Evolutionary conservation across 2,113 vertebrate species (phyloP).

Genomic region (Copsychus sechellarum): DNA sequence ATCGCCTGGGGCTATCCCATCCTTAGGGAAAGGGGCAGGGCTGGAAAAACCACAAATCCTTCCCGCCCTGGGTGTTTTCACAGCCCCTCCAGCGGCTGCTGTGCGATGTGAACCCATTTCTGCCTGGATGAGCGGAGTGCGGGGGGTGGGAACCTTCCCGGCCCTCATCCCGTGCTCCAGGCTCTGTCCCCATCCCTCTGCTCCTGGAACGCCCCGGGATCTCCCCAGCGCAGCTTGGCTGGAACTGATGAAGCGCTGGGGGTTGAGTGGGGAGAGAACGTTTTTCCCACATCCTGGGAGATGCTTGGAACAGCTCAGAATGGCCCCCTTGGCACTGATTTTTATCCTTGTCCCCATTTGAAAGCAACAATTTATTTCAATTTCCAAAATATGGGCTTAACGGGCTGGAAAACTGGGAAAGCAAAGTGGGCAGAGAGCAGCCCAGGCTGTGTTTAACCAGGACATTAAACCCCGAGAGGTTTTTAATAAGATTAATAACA

Average conservation of each 20-base stretch:
- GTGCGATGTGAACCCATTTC: fast-evolving
- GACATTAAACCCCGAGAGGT: not conserved
- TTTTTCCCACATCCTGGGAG: fast-evolving
- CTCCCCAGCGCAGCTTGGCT: not conserved
- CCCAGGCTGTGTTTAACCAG: not conserved
- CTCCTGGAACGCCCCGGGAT: fast-evolving
- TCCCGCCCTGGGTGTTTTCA: fast-evolving
- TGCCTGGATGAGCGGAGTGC: not conserved
- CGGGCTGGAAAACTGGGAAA: not conserved
- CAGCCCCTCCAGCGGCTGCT: not conserved
- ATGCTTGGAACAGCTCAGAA: not conserved
- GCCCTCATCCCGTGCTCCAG: fast-evolving
- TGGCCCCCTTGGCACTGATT: not conserved
- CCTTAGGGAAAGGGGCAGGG: not conserved
- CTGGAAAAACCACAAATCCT: not conserved
- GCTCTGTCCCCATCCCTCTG: not conserved
- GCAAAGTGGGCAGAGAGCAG: not conserved
- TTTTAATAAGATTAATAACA: conserved; percentile 2
- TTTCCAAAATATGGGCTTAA: fast-evolving
- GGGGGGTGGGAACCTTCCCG: fast-evolving
- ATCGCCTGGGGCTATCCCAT: fast-evolving
- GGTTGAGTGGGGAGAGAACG: not conserved
- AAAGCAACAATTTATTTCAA: not conserved
- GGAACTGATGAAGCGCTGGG: fast-evolving
- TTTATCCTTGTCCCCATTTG: fast-evolving